phyloP scores from a whole-genome alignment of 2,888 invertebrate species.

The Oxyteleia sp. region DNA sequence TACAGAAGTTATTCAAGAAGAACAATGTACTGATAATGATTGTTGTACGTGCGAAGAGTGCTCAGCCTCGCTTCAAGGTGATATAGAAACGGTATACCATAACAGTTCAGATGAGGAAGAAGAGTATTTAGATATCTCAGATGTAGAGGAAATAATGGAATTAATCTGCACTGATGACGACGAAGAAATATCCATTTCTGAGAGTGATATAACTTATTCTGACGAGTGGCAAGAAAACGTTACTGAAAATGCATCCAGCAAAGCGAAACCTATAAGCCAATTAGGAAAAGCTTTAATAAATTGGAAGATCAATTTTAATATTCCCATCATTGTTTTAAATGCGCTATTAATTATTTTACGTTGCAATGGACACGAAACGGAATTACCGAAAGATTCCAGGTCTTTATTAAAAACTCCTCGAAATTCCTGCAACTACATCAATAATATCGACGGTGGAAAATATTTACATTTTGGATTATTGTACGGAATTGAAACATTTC shows the following conservation, averaged over 20 bases:
- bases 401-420: slow-evolving; percentile 29
- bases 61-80: background rate
- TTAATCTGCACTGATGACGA: background rate
- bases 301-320: background rate
- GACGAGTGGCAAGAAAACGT: background rate
- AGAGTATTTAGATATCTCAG: background rate
- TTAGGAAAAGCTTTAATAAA: background rate
- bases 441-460: slow-evolving; percentile 15
- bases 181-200: background rate
- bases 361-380: slow-evolving; percentile 1
- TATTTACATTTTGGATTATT: slow-evolving; percentile 43
- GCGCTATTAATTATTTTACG: slow-evolving; percentile 20
- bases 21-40: background rate
- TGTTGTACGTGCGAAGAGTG: background rate
- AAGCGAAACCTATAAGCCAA: background rate
- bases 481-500: slow-evolving; percentile 2
- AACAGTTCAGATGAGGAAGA: background rate
- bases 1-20: background rate
- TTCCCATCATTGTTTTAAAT: slow-evolving; percentile 5
- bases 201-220: background rate
- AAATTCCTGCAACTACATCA: background rate
- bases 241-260: background rate
- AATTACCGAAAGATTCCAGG: slow-evolving; percentile 29
- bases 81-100: background rate
- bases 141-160: background rate